Evolutionary conservation across 2,888 invertebrate genomes (phyloP).

Genomic region (Drosophila nigricruria): DNA sequence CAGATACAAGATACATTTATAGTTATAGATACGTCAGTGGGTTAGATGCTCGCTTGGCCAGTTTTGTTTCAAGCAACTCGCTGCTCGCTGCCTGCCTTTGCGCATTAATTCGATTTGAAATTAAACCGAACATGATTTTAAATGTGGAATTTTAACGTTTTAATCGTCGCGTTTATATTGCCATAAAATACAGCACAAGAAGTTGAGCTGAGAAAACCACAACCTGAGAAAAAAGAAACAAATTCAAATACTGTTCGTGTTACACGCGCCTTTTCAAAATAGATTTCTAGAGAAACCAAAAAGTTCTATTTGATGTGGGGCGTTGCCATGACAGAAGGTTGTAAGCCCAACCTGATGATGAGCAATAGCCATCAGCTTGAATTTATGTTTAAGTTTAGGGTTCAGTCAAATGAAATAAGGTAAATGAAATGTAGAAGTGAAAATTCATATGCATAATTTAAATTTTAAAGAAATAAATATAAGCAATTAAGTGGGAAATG

Average conservation of each 20-base stretch:
- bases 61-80: conserved; percentile 41
- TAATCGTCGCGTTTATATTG: conserved; percentile 80
- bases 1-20: conserved; percentile 31
- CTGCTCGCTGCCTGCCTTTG: conserved; percentile 30
- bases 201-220: conserved; percentile 39
- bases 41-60: conserved; percentile 49
- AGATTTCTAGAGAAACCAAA: conserved; percentile 3
- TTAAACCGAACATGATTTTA: conserved; percentile 81
- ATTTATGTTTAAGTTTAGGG: neutral
- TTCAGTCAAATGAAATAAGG: conserved; percentile 13
- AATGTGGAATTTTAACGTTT: conserved; percentile 80
- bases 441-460: conserved; percentile 27
- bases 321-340: conserved; percentile 40
- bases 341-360: conserved; percentile 22
- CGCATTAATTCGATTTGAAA: conserved; percentile 73
- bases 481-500: conserved; percentile 22
- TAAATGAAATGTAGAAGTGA: conserved; percentile 10
- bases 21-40: conserved; percentile 37
- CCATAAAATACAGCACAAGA: conserved; percentile 67
- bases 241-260: conserved; percentile 55
- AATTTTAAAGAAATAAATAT: conserved; percentile 21
- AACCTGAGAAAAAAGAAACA: conserved; percentile 15
- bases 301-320: conserved; percentile 29
- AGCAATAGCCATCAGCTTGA: conserved; percentile 19
- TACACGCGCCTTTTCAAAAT: conserved; percentile 58